Base-by-base conservation (phyloP, 2,888 invertebrate species). In the Glaucopsyche alexis region DNA sequence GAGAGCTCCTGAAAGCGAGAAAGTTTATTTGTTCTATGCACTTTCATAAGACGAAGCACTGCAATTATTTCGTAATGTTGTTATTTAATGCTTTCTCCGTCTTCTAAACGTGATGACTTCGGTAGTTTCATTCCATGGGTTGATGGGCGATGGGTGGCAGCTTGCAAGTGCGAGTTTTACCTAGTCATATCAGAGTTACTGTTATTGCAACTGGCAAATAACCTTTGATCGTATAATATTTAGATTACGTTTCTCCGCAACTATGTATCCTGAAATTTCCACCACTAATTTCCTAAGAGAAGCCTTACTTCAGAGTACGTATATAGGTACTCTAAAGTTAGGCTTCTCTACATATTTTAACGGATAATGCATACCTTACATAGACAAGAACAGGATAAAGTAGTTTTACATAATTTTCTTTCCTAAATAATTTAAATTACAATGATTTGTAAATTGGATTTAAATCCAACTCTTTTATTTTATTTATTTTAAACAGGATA, bases 21-120 rank as follows among this genome's bases (percentile, higher is more conserved):
- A 60, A 60, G 60, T 14, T 42, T 60, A 60, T 60, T 60, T 60
- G 60, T 38, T 60, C 13, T 60, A 38, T 60, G 29, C 60, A 60
- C 60, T 38, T 60, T 60, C 60, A 13, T 60, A 14, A 6, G 13
- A 29, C 29, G 29, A 60, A 60, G 60, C 29, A 14, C 60, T 38
- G 60, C 38, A 60, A 60, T 60, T 60, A 60, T 14, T 14, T 13
- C 7, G 29, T 29, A 29, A 60, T 29, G 11, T 60, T 60, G 29
- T 60, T 29, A 60, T 13, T 60, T 60, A 29, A 60, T 60, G 60
- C 60, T 60, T 60, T 60, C 60, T 29, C 19, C 13, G 60, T 11
- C 29, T 60, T 29, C 29, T 60, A 11, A 60, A 60, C 13, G 7
- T 38, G 13, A 29, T 29, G 29, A 60, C 29, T 60, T 60, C 29